A percentile compares a stretch with the other conserved stretches of the same genome.
phyloP scores from a whole-genome alignment of 37 sponge, comb jelly and placozoan species.

The Beroe ovata region DNA sequence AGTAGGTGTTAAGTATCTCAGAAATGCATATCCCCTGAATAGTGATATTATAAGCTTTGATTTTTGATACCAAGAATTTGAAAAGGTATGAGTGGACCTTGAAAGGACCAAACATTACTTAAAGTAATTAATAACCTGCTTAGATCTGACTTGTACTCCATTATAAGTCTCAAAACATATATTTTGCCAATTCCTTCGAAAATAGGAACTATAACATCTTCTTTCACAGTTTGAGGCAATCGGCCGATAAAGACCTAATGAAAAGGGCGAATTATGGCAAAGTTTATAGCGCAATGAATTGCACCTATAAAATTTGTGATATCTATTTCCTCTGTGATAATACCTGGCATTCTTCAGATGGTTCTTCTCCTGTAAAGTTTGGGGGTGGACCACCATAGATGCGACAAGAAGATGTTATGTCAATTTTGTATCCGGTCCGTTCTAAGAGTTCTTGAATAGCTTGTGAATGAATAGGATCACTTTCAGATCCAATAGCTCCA shows the following conservation, averaged over 20 bases:
- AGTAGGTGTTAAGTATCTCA: constrained; percentile 10
- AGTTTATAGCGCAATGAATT: too few species aligned
- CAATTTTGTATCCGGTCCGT: constrained; percentile 38
- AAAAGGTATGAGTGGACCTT: too few species aligned
- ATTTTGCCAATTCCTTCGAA: constrained; percentile 57
- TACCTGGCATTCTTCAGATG: constrained; percentile 3
- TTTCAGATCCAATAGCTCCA: background rate
- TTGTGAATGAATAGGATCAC: background rate
- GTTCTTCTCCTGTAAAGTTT: constrained; percentile 62
- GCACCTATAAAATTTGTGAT: too few species aligned
- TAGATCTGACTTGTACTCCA: background rate
- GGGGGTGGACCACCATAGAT: constrained; percentile 59
- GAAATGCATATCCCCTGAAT: constrained; percentile 47
- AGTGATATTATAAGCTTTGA: background rate
- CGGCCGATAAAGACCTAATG: constrained; percentile 54
- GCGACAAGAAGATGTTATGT: background rate
- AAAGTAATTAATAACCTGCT: too few species aligned
- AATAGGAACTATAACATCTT: constrained; percentile 46
- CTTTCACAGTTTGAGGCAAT: constrained; percentile 5
- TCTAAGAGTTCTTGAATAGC: constrained; percentile 7
- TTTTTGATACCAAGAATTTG: too few species aligned
- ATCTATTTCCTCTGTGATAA: too few species aligned
- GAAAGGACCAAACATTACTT: too few species aligned
- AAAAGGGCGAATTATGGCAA: background rate
- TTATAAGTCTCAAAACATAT: constrained; percentile 41